phyloP scores from a whole-genome alignment of 2,888 invertebrate species.

The Thysanoteuthis rhombus region DNA sequence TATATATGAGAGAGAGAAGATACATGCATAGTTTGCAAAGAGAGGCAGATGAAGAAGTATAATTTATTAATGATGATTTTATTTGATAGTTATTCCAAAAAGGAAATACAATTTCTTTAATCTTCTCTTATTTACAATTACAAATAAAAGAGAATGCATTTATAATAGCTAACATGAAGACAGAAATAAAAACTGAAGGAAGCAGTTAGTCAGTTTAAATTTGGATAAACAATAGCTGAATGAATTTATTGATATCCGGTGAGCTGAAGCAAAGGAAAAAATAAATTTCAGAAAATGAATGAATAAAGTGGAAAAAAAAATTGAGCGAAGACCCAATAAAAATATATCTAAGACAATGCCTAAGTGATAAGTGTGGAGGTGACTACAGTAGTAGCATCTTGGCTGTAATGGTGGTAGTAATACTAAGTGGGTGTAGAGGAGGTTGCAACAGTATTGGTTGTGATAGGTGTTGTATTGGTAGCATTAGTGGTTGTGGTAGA shows the following conservation, averaged over 20 bases:
- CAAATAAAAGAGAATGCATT: background rate
- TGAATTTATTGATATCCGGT: background rate
- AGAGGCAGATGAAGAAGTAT: background rate
- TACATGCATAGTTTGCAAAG: background rate
- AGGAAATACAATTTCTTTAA: background rate
- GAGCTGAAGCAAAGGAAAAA: background rate
- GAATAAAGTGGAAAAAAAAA: background rate
- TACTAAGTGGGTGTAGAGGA: background rate
- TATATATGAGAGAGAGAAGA: background rate
- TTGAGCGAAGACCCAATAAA: background rate
- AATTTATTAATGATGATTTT: background rate
- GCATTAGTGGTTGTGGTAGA: background rate
- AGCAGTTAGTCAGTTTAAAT: background rate
- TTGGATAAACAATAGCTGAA: background rate
- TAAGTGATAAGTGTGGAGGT: background rate
- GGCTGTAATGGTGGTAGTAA: constrained; percentile 17
- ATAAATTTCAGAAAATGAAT: background rate
- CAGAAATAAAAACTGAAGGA: background rate
- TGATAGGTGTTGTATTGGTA: background rate
- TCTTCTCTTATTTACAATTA: background rate
- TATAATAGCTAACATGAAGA: background rate
- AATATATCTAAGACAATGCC: background rate
- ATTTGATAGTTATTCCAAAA: background rate
- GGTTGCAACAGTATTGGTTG: background rate
- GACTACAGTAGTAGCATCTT: background rate